Conservation (phyloP, 2,113 vertebrate genomes). For the Colossoma macropomum region DNA sequence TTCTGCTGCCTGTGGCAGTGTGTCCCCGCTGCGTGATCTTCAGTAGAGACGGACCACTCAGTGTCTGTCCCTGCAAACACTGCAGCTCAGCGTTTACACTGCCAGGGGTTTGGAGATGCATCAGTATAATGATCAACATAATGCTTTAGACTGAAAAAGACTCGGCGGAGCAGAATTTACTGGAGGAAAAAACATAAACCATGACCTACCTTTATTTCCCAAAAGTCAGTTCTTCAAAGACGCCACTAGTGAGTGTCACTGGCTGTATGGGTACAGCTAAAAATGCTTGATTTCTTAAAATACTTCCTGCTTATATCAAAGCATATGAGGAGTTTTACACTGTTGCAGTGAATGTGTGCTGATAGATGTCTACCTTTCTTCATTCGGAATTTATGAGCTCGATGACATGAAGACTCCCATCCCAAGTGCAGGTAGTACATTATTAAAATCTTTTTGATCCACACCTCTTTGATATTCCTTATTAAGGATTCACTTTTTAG, state of each 20-base stretch:
- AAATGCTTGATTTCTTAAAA: conserved; percentile 48
- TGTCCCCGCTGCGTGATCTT: conserved; percentile 40
- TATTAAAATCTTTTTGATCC: conserved; percentile 93
- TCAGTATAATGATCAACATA: conserved; percentile 1
- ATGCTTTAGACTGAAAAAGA: conserved; percentile 28
- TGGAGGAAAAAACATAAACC: conserved; percentile 15
- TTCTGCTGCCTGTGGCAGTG: conserved; percentile 23
- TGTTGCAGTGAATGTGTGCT: conserved; percentile 21
- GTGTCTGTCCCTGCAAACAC: neutral
- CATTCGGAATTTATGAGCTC: conserved; percentile 54
- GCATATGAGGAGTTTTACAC: conserved; percentile 42
- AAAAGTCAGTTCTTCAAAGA: conserved; percentile 29
- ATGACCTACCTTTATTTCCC: conserved; percentile 43
- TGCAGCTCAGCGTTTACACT: conserved; percentile 14
- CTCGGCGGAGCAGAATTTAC: neutral
- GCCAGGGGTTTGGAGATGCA: conserved; percentile 14
- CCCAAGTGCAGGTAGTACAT: conserved; percentile 73
- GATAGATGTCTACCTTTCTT: conserved; percentile 54
- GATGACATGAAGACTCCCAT: conserved; percentile 47
- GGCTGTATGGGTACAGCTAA: conserved; percentile 39
- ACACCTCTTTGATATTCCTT: conserved; percentile 86
- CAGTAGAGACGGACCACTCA: conserved; percentile 7
- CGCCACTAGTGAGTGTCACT: conserved; percentile 16
- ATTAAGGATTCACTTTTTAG: conserved; percentile 95
- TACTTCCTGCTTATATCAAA: conserved; percentile 41